These are phyloP conservation scores for Elegia similella DNA, from an alignment of 2,888 invertebrate species.

Conservation along the genomic window DNA sequence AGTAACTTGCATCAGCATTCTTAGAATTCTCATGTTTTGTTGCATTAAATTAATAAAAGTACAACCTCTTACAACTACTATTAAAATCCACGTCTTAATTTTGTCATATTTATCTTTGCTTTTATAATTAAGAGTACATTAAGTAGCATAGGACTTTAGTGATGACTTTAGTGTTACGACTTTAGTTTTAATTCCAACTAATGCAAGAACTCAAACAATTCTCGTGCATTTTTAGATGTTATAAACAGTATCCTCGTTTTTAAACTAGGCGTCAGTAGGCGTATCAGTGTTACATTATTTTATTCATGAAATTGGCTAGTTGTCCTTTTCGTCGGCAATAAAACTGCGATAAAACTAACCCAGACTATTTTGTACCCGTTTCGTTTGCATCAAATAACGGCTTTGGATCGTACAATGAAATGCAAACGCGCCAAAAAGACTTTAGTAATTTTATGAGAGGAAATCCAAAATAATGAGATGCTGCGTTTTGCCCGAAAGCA, in stretches of 20 bases:
- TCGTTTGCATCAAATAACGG: slow-evolving; percentile 30
- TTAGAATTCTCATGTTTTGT: no score
- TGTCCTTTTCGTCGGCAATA: slow-evolving; percentile 27
- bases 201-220: not conserved
- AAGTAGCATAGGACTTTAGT: no score
- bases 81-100: no score
- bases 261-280: not conserved
- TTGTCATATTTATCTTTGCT: no score
- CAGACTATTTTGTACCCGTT: slow-evolving; percentile 26
- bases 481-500: no score
- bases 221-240: not conserved
- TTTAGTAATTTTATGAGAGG: slow-evolving; percentile 12
- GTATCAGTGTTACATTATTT: slow-evolving; percentile 22
- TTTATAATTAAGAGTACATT: no score
- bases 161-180: no score
- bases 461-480: no score
- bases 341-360: slow-evolving; percentile 18
- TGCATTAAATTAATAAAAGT: no score
- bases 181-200: no score
- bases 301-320: slow-evolving; percentile 25
- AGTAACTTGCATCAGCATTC: no score
- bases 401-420: slow-evolving; percentile 37
- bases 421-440: slow-evolving; percentile 33
- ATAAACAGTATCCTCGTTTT: not conserved
- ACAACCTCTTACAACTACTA: no score